These are phyloP conservation scores for Stenichneumon culpator DNA, from an alignment of 2,888 invertebrate species.

Conservation along the genomic window DNA sequence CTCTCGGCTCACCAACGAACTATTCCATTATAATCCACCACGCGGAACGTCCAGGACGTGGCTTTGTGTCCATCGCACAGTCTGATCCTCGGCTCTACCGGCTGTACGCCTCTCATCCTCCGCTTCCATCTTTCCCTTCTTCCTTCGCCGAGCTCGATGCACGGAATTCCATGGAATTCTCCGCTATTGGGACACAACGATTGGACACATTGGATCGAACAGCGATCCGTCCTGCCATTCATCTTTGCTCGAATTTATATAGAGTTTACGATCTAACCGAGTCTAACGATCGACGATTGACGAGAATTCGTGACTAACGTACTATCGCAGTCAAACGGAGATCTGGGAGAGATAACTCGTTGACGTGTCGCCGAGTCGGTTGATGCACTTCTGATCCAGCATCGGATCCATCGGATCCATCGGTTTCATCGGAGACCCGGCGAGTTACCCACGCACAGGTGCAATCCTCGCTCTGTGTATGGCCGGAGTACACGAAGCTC, in stretches of 20 bases:
- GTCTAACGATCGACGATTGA: conserved; percentile 43
- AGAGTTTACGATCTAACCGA: conserved; percentile 44
- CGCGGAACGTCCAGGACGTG: conserved; percentile 79
- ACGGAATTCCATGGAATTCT: conserved; percentile 31
- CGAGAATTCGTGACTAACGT: conserved; percentile 56
- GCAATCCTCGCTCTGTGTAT: conserved; percentile 26
- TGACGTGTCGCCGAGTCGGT: conserved; percentile 2
- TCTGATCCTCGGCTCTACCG: conserved; percentile 57
- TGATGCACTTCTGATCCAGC: conserved; percentile 1
- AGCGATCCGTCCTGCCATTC: conserved; percentile 54
- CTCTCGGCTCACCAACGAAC: conserved; percentile 76
- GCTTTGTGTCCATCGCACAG: conserved; percentile 75
- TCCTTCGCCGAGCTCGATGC: neutral
- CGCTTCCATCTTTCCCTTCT: conserved; percentile 37
- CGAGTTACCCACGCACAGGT: conserved; percentile 49
- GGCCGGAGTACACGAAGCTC: neutral
- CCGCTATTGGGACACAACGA: conserved; percentile 46
- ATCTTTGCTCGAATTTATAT: conserved; percentile 60
- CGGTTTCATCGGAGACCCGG: conserved; percentile 5
- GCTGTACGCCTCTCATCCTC: conserved; percentile 2
- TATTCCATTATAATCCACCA: conserved; percentile 83
- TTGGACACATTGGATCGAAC: conserved; percentile 50
- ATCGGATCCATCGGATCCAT: neutral
- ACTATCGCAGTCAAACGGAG: conserved; percentile 3
- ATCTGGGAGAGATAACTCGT: conserved; percentile 30